Evolutionary conservation across 2,113 vertebrate species (phyloP).

Genomic region (Caranx melampygus): DNA sequence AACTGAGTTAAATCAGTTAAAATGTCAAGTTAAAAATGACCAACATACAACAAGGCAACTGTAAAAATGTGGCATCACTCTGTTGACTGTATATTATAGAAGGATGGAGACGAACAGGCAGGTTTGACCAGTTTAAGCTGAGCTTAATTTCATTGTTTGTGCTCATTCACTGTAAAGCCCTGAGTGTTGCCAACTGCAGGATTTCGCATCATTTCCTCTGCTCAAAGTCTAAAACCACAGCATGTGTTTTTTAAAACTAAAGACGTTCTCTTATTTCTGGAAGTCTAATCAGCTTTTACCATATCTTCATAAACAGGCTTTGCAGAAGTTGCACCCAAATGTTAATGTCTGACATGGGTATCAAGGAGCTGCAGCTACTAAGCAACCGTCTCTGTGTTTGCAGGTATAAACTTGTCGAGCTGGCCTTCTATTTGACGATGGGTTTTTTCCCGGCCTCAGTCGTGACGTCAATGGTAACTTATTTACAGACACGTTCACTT

Average conservation of each 20-base stretch:
- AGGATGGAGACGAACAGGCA: not conserved
- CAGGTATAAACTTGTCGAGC: slow-evolving; percentile 97
- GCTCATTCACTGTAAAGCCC: not conserved
- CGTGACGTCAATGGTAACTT: slow-evolving; percentile 95
- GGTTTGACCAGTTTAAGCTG: not conserved
- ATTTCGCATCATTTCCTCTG: not conserved
- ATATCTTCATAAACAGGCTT: too few species aligned
- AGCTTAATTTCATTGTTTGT: not conserved
- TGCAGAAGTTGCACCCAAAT: too few species aligned
- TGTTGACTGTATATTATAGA: not conserved
- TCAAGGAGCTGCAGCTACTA: too few species aligned
- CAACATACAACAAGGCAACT: too few species aligned
- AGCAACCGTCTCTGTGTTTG: slow-evolving; percentile 26
- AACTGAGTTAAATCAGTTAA: too few species aligned
- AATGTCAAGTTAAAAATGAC: too few species aligned
- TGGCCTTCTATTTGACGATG: slow-evolving; percentile 97
- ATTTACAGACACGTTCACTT: not conserved
- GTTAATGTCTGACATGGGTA: too few species aligned
- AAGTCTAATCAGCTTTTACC: too few species aligned
- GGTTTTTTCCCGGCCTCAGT: slow-evolving; percentile 96
- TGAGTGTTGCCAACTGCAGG: too few species aligned
- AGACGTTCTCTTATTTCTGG: too few species aligned
- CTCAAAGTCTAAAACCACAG: too few species aligned
- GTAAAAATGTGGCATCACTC: not conserved
- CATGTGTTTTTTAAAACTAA: too few species aligned